Percentiles rank a stretch among this genome's conserved stretches.
Evolutionary conservation across 2,113 vertebrate species (phyloP).

Genomic region (Typhlomys cinereus): DNA sequence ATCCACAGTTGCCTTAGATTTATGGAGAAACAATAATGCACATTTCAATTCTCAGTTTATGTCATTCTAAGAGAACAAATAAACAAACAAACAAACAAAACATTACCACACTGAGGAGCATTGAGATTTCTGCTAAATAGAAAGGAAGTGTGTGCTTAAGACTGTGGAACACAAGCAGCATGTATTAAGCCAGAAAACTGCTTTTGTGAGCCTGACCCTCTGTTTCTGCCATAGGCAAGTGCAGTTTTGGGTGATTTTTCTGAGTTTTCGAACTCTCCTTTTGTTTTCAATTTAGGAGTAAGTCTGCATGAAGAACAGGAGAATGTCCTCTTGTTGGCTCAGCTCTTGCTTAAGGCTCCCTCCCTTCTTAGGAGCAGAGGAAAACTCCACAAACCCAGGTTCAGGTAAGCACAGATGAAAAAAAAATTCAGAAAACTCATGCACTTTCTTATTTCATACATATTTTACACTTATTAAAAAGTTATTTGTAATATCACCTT

Average conservation of each 20-base stretch:
- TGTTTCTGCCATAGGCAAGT: too few species aligned
- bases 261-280: fast-evolving
- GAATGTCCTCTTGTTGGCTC: not conserved
- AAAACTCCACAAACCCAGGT: not conserved
- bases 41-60: not conserved
- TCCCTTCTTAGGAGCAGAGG: not conserved
- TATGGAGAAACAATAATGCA: not conserved
- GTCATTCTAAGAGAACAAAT: not conserved
- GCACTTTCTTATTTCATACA: conserved; percentile 12
- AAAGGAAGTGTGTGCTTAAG: not conserved
- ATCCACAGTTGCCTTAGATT: not conserved
- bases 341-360: not conserved
- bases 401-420: not conserved
- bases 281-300: not conserved
- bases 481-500: not conserved
- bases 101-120: not conserved
- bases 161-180: not conserved
- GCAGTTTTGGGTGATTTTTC: not conserved
- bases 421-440: not conserved
- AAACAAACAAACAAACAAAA: too few species aligned
- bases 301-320: not conserved
- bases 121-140: not conserved
- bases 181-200: not conserved
- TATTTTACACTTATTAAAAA: not conserved
- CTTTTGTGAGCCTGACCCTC: not conserved